These are phyloP conservation scores for Pseudorhombus dupliciocellatus DNA, from an alignment of 2,113 vertebrate genomes.

Conservation along the genomic window DNA sequence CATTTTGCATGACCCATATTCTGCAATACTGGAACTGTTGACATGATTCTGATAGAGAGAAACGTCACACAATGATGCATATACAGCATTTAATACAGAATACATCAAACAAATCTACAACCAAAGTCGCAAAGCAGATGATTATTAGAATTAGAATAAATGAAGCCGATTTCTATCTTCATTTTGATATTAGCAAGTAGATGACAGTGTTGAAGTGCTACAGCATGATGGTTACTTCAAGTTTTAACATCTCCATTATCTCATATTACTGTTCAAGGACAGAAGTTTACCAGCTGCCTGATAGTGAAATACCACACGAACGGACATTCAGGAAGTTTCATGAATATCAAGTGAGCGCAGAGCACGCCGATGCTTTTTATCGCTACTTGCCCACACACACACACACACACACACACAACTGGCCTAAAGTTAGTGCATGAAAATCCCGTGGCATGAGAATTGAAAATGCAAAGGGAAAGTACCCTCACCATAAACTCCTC, in stretches of 20 bases:
- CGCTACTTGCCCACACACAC: constrained; percentile 1
- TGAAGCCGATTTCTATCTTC: too few relatives aligned
- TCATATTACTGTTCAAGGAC: not conserved
- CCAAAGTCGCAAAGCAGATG: too few relatives aligned
- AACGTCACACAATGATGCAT: constrained; percentile 5
- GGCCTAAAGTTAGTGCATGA: not conserved
- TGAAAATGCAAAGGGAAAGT: not conserved
- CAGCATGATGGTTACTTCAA: not conserved
- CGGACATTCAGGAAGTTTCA: constrained; percentile 15
- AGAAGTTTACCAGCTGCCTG: not conserved
- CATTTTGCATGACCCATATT: constrained; percentile 8
- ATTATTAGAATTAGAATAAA: too few relatives aligned
- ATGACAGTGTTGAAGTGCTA: not conserved
- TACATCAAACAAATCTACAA: too few relatives aligned
- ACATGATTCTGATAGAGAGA: not conserved
- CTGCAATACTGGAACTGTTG: not conserved
- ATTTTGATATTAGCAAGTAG: too few relatives aligned
- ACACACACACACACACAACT: not conserved
- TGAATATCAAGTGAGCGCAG: not conserved
- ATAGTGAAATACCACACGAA: not conserved
- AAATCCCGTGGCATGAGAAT: not conserved
- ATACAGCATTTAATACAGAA: not conserved
- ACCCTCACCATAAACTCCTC: constrained; percentile 86
- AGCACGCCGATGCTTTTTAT: not conserved
- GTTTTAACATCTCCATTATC: not conserved